These are phyloP conservation scores for Cheilosia pagana DNA, from an alignment of 2,888 invertebrate species.

Conservation along the genomic window DNA sequence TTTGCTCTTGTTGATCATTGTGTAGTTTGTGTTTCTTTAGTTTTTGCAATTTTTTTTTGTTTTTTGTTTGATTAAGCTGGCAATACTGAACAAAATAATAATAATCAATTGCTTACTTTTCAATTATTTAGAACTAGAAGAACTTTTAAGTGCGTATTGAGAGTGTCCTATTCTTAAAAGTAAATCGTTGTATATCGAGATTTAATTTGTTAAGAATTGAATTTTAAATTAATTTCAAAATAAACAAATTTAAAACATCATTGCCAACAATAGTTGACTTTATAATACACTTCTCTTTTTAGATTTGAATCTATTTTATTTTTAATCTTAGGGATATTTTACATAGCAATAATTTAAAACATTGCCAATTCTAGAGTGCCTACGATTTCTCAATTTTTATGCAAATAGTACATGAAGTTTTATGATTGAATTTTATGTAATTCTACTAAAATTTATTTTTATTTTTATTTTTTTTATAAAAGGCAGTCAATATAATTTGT, in stretches of 20 bases:
- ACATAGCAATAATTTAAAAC: conserved; percentile 56
- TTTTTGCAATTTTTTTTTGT: conserved; percentile 31
- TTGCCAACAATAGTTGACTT: conserved; percentile 62
- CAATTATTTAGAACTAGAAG: conserved; percentile 49
- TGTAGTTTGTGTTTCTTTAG: conserved; percentile 33
- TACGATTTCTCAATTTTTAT: conserved; percentile 45
- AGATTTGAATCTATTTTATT: conserved; percentile 3
- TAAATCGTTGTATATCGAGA: conserved; percentile 73
- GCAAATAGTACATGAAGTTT: conserved; percentile 69
- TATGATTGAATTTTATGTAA: conserved; percentile 68
- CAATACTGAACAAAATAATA: conserved; percentile 44
- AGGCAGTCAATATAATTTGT: conserved; percentile 74
- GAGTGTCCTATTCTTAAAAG: conserved; percentile 68
- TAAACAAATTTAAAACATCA: conserved; percentile 27
- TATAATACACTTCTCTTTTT: conserved; percentile 31
- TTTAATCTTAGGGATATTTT: conserved; percentile 54
- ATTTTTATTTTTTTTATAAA: conserved; percentile 53
- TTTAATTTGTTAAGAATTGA: conserved; percentile 46
- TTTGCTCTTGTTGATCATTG: conserved; percentile 63
- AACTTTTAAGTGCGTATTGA: conserved; percentile 58
- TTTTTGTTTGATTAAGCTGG: conserved; percentile 46
- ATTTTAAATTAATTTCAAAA: conserved; percentile 24
- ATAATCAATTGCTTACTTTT: conserved; percentile 46
- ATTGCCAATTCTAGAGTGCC: conserved; percentile 69
- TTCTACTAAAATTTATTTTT: conserved; percentile 26